Conservation (phyloP, 2,113 vertebrate species). For the Oostethus manadensis region DNA sequence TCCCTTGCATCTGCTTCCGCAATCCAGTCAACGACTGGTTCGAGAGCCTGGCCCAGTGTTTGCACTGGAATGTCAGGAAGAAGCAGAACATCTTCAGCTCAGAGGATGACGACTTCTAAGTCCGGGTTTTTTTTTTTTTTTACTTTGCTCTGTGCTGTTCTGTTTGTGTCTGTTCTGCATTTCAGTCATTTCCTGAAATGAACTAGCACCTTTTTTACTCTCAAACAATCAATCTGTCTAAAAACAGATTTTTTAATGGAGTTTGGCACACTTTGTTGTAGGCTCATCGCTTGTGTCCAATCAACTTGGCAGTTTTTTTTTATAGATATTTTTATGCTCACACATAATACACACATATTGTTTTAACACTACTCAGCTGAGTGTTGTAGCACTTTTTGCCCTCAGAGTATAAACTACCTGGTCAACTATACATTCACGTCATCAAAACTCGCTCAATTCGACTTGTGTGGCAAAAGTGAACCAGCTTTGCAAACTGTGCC, state of each 20-base stretch:
- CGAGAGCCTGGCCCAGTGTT: slow-evolving; percentile 76
- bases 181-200: no score
- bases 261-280: slow-evolving; percentile 12
- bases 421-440: slow-evolving; percentile 2
- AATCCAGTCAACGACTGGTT: slow-evolving; percentile 81
- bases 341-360: slow-evolving; percentile 1
- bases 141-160: slow-evolving; percentile 14
- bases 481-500: slow-evolving; percentile 54
- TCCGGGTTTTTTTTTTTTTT: background rate
- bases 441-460: background rate
- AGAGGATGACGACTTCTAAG: slow-evolving; percentile 69
- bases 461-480: slow-evolving; percentile 3
- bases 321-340: slow-evolving; percentile 8
- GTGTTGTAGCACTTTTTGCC: slow-evolving; percentile 34
- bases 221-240: background rate
- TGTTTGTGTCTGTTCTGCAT: background rate
- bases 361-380: slow-evolving; percentile 1
- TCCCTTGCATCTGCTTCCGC: slow-evolving; percentile 78
- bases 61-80: slow-evolving; percentile 82
- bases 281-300: slow-evolving; percentile 7
- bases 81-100: slow-evolving; percentile 73
- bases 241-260: slow-evolving; percentile 26
- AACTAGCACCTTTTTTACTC: background rate
- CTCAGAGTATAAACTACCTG: background rate
- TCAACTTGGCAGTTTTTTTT: background rate